Conservation (phyloP, 1,140 invertebrate species). For the Achroia grisella region DNA sequence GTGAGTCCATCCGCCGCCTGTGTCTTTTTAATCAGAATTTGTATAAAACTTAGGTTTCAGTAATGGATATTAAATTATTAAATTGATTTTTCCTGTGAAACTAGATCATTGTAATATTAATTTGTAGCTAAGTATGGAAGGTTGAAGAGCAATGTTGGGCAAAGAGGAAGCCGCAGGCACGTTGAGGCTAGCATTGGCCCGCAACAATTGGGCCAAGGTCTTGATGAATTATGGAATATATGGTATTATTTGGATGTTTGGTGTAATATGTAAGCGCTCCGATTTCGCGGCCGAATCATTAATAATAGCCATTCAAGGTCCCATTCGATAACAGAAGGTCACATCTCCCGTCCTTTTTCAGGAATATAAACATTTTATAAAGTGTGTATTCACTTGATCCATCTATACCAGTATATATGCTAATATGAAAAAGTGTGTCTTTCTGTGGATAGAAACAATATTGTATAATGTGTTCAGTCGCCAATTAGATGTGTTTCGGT, state of each 20-base stretch:
- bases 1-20: no score
- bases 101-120: no score
- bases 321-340: conserved; percentile 52
- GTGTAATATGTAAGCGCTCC: conserved; percentile 59
- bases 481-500: no score
- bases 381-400: no score
- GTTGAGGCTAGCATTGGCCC: conserved; percentile 9
- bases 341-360: conserved; percentile 39
- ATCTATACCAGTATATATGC: no score
- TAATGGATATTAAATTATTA: no score
- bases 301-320: conserved; percentile 63
- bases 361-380: conserved; percentile 20
- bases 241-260: conserved; percentile 65
- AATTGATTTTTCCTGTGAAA: no score
- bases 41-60: no score
- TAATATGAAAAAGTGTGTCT: no score
- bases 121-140: not conserved
- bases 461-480: no score
- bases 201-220: conserved; percentile 62
- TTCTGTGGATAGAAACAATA: no score
- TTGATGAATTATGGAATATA: conserved; percentile 70
- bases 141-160: not conserved
- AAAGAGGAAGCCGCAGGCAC: not conserved
- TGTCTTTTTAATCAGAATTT: no score
- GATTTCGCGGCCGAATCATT: conserved; percentile 62